phyloP scores from a whole-genome alignment of 37 sponge, comb jelly and placozoan species.

The Chondrosia reniformis region DNA sequence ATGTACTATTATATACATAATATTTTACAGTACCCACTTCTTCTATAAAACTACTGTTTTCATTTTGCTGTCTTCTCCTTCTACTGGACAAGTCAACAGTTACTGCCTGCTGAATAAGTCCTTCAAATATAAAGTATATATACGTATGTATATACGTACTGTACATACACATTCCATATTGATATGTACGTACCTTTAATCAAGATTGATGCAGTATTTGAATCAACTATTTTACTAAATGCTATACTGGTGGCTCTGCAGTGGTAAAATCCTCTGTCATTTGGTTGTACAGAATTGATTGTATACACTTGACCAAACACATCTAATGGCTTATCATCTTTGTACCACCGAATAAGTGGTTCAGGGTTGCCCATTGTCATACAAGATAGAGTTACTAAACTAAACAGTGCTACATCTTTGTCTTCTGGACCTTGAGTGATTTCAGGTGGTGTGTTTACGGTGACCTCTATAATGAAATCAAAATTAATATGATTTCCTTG shows the following conservation, averaged over 20 bases:
- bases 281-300: background rate
- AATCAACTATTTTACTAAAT: background rate
- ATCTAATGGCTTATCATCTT: no score
- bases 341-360: slow-evolving; percentile 17
- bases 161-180: background rate
- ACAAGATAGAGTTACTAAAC: background rate
- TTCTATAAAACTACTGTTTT: no score
- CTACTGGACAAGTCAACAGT: no score
- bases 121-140: no score
- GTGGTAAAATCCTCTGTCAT: background rate
- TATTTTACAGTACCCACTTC: background rate
- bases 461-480: no score
- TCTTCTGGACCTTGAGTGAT: background rate
- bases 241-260: background rate
- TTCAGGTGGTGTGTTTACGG: background rate
- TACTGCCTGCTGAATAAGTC: no score
- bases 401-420: background rate
- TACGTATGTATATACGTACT: background rate
- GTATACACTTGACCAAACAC: no score
- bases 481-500: no score
- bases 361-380: slow-evolving; percentile 1
- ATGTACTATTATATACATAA: background rate
- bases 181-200: background rate
- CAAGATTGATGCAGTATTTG: background rate
- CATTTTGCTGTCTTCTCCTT: no score